A percentile compares a stretch with the other conserved stretches of the same genome.
Conservation (phyloP, 2,888 invertebrate species). For the Andricus quercusramuli region DNA sequence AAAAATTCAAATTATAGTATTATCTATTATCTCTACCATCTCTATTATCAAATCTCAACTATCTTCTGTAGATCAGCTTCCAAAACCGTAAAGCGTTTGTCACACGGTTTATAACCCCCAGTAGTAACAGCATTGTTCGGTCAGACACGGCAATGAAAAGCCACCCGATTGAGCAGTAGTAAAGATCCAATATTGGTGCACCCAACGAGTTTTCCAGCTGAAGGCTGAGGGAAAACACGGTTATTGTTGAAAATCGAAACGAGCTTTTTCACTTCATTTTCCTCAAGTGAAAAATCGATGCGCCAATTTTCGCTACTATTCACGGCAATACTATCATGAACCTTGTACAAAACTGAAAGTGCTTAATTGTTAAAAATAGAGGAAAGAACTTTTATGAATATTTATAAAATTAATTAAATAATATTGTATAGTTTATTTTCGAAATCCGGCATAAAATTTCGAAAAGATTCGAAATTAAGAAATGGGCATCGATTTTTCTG, state of each 20-base stretch:
- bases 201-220: background rate
- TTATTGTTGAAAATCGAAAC: background rate
- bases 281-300: background rate
- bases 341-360: no score
- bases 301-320: background rate
- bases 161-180: background rate
- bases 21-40: background rate
- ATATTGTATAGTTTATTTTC: no score
- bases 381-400: no score
- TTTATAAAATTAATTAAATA: no score
- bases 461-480: no score
- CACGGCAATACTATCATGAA: background rate
- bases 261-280: slow-evolving; percentile 7
- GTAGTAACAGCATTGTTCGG: background rate
- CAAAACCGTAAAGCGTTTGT: background rate
- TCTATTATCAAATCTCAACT: background rate
- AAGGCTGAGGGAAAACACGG: background rate
- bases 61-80: background rate
- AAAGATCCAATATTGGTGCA: background rate
- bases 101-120: background rate
- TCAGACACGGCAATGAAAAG: background rate
- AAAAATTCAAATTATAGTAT: background rate
- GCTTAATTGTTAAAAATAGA: no score
- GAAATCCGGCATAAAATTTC: no score
- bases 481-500: no score